A percentile compares a stretch with the other conserved stretches of the same genome.
These are phyloP conservation scores for Silurus glanis DNA, from an alignment of 2,113 vertebrate genomes.

Conservation along the genomic window DNA sequence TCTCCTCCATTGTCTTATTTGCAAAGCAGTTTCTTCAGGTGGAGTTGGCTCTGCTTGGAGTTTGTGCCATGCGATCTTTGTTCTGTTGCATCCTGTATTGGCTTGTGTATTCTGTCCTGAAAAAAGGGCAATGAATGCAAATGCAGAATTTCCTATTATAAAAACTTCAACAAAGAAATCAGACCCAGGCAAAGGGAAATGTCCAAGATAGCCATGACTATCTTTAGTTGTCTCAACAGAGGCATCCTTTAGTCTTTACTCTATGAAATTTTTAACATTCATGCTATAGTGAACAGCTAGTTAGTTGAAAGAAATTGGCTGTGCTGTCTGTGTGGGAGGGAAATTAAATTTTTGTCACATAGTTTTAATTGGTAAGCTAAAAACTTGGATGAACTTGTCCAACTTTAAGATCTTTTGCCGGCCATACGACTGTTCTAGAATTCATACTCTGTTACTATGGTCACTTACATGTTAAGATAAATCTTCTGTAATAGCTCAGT, in stretches of 20 bases:
- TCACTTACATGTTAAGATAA: not conserved
- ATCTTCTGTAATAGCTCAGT: not conserved
- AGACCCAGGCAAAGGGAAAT: no score
- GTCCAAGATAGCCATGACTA: not conserved
- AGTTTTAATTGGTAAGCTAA: not conserved
- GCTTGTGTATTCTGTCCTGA: no score
- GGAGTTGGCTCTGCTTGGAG: no score
- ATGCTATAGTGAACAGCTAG: not conserved
- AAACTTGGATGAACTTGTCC: not conserved
- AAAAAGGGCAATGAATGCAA: no score
- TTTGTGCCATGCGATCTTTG: no score
- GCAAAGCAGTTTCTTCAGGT: no score
- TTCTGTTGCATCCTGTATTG: no score
- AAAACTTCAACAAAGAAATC: no score
- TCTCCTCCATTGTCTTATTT: no score
- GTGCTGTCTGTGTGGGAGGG: not conserved
- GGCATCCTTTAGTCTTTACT: not conserved
- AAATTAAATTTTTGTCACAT: not conserved
- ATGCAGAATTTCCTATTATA: no score
- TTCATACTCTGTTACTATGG: no score
- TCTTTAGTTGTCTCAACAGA: not conserved
- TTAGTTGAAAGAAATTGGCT: not conserved
- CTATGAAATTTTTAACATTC: not conserved
- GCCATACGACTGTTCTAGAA: no score
- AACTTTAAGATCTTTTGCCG: not conserved